Percentiles rank a stretch among this genome's conserved stretches.
phyloP scores from a whole-genome alignment of 1,140 invertebrate genomes.

The Neotoxoptera formosana region DNA sequence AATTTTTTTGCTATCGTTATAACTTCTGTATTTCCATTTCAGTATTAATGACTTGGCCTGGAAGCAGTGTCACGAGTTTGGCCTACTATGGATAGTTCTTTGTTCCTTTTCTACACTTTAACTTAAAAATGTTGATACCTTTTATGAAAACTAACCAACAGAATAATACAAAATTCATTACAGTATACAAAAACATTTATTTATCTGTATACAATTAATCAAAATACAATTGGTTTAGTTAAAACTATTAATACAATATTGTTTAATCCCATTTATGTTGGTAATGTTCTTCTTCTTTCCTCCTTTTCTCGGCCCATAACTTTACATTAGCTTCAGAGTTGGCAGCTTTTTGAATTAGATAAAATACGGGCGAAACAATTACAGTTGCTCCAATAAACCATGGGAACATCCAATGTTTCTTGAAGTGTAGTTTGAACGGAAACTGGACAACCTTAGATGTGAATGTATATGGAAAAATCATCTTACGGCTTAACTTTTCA shows the following conservation, averaged over 20 bases:
- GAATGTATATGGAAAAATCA: constrained; percentile 85
- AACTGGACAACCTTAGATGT: constrained; percentile 82
- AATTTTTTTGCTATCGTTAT: constrained; percentile 28
- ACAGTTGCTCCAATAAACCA: constrained; percentile 71
- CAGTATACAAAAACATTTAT: not conserved
- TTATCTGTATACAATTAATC: not conserved
- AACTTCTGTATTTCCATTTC: constrained; percentile 5
- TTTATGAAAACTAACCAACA: not conserved
- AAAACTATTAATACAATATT: not conserved
- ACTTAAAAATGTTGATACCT: not conserved
- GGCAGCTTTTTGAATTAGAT: constrained; percentile 70
- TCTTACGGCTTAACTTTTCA: constrained; percentile 62
- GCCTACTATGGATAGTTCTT: constrained; percentile 42
- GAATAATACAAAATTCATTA: not conserved
- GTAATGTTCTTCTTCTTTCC: constrained; percentile 65
- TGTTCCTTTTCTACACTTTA: constrained; percentile 40
- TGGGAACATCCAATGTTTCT: constrained; percentile 76
- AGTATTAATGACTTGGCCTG: constrained; percentile 37
- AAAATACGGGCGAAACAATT: constrained; percentile 73
- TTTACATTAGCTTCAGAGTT: constrained; percentile 77
- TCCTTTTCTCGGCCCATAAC: constrained; percentile 73
- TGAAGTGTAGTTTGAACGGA: constrained; percentile 73
- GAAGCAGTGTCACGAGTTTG: constrained; percentile 54
- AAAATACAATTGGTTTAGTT: not conserved
- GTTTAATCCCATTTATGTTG: constrained; percentile 34